Evolutionary conservation across 2,888 invertebrate species (phyloP).

Genomic region (Rapana venosa): DNA sequence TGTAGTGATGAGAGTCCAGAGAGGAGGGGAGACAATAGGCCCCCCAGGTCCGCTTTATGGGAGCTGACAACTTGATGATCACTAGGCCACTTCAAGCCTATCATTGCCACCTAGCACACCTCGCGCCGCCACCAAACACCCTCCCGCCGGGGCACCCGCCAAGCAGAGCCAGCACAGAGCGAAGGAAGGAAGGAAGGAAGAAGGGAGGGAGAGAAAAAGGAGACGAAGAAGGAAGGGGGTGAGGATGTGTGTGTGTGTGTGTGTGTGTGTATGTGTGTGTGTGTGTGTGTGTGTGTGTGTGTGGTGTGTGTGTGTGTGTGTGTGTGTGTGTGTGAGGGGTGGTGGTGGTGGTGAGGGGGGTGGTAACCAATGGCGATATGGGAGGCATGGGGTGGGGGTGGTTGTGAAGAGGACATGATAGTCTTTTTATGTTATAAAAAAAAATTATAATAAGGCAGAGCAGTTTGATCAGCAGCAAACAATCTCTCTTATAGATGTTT

Average conservation of each 20-base stretch:
- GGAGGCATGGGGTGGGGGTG: not conserved
- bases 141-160: not conserved
- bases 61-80: slow-evolving; percentile 8
- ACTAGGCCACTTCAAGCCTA: slow-evolving; percentile 19
- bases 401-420: not conserved
- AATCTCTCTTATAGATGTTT: no score
- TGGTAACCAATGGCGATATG: no score
- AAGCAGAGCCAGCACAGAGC: not conserved
- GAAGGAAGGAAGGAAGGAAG: not conserved
- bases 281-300: no score
- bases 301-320: no score
- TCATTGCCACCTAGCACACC: slow-evolving; percentile 16
- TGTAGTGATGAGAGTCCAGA: slow-evolving; percentile 27
- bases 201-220: not conserved
- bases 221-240: not conserved
- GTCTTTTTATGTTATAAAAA: not conserved
- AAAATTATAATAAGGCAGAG: not conserved
- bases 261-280: no score
- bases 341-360: no score
- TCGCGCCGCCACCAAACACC: not conserved
- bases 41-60: not conserved
- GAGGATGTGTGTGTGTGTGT: no score
- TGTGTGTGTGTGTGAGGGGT: no score
- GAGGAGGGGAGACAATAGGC: slow-evolving; percentile 10
- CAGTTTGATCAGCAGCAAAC: slow-evolving; percentile 5